phyloP scores from a whole-genome alignment of 92 coral and sea anemone species.

The Phenganax stokvisi region DNA sequence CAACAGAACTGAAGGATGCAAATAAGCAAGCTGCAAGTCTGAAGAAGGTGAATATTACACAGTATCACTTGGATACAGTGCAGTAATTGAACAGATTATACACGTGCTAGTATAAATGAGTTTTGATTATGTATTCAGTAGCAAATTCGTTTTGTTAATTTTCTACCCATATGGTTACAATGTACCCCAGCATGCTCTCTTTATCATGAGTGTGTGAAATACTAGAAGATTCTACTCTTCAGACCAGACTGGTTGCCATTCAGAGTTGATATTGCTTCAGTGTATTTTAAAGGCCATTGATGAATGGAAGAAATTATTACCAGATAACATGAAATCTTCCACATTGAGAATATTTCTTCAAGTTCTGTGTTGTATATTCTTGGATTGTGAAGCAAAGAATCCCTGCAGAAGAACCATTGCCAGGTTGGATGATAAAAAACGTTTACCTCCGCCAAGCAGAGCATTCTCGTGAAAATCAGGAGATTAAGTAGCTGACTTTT shows the following conservation, averaged over 20 bases:
- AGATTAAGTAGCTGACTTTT: not conserved
- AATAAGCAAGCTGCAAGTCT: slow-evolving; percentile 60
- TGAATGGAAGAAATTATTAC: slow-evolving; percentile 29
- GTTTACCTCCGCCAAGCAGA: not conserved
- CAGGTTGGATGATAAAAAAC: slow-evolving; percentile 47
- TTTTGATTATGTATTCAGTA: no score
- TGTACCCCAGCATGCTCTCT: no score
- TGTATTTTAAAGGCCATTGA: slow-evolving; percentile 21
- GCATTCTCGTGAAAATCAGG: not conserved
- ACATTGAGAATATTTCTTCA: slow-evolving; percentile 35
- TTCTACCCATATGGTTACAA: no score
- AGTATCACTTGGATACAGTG: not conserved
- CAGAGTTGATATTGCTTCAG: not conserved
- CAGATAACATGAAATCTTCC: not conserved
- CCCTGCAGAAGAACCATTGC: slow-evolving; percentile 74
- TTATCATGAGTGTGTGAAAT: no score
- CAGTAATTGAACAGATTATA: not conserved
- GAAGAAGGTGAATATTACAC: slow-evolving; percentile 58
- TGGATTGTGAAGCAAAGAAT: slow-evolving; percentile 61
- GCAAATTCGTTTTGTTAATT: no score
- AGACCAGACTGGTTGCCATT: no score
- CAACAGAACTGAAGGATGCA: slow-evolving; percentile 55
- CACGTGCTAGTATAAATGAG: not conserved
- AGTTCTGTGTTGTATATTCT: slow-evolving; percentile 65
- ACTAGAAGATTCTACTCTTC: no score